Conservation (phyloP, 2,113 vertebrate species). For the Urocynchramus pylzowi region DNA sequence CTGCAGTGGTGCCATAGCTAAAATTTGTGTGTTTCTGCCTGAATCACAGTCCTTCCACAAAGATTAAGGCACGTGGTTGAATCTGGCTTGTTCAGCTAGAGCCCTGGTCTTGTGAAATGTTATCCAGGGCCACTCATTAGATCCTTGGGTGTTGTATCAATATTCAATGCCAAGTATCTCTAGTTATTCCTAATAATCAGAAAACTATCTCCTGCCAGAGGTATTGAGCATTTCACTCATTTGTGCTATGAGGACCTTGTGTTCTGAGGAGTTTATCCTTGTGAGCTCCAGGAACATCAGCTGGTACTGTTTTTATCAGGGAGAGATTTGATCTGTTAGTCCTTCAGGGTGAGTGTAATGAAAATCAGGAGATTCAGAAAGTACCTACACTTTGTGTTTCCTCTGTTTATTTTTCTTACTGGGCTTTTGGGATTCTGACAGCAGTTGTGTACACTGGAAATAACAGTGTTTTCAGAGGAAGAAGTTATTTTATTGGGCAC, state of each 20-base stretch:
- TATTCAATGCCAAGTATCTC: neutral
- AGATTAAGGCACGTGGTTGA: fast-evolving
- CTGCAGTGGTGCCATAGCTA: neutral
- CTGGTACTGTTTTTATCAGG: neutral
- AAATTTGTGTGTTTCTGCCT: neutral
- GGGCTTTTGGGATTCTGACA: neutral
- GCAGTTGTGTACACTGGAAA: constrained; percentile 28
- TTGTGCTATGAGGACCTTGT: neutral
- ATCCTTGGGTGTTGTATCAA: fast-evolving
- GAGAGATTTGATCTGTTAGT: neutral
- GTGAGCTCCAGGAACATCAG: neutral
- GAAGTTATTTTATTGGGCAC: neutral
- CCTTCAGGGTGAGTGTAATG: neutral
- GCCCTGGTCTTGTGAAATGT: neutral
- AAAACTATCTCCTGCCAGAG: neutral
- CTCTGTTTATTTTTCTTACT: constrained; percentile 23
- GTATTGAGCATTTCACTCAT: neutral
- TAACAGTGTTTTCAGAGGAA: neutral
- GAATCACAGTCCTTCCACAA: neutral
- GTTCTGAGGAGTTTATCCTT: neutral
- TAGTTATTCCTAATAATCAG: neutral
- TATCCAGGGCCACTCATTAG: neutral
- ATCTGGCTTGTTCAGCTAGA: neutral
- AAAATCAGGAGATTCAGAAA: neutral
- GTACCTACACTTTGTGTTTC: neutral